Evolutionary conservation across 1,140 invertebrate genomes (phyloP).

Genomic region (Himalopsyche phryganea): DNA sequence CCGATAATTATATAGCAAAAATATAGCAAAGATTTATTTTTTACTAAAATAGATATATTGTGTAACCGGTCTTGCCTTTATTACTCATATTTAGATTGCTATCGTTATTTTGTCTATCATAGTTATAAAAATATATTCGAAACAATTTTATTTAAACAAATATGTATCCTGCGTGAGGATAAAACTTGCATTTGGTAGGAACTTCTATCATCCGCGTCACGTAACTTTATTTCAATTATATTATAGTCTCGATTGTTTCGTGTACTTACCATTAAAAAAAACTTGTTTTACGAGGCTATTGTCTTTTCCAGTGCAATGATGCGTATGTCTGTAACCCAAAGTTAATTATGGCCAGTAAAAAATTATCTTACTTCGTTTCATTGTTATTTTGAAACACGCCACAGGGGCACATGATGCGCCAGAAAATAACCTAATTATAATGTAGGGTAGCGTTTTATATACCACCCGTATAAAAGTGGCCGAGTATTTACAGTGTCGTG

Average conservation of each 20-base stretch:
- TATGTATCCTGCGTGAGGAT: too few relatives aligned
- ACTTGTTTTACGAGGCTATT: slow-evolving; percentile 7
- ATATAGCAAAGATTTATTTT: too few relatives aligned
- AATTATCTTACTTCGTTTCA: neutral
- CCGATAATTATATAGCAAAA: too few relatives aligned
- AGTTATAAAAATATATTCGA: too few relatives aligned
- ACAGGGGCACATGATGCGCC: neutral
- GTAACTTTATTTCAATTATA: slow-evolving; percentile 1
- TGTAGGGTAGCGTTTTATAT: neutral
- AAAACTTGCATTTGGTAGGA: too few relatives aligned
- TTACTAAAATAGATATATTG: too few relatives aligned
- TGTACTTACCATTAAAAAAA: slow-evolving; percentile 1
- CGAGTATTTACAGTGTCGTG: too few relatives aligned
- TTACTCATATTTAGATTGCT: too few relatives aligned
- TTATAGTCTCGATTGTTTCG: neutral
- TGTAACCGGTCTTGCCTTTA: too few relatives aligned
- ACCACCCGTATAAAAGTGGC: neutral
- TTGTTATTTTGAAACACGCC: slow-evolving; percentile 1
- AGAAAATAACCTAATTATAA: slow-evolving; percentile 1
- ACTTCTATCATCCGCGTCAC: too few relatives aligned
- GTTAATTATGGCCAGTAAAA: slow-evolving; percentile 5
- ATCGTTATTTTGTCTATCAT: too few relatives aligned
- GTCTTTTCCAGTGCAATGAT: neutral
- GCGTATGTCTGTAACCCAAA: neutral
- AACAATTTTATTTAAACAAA: too few relatives aligned